Conservation (phyloP, 2,888 invertebrate species). For the Schizotus pectinicornis region DNA sequence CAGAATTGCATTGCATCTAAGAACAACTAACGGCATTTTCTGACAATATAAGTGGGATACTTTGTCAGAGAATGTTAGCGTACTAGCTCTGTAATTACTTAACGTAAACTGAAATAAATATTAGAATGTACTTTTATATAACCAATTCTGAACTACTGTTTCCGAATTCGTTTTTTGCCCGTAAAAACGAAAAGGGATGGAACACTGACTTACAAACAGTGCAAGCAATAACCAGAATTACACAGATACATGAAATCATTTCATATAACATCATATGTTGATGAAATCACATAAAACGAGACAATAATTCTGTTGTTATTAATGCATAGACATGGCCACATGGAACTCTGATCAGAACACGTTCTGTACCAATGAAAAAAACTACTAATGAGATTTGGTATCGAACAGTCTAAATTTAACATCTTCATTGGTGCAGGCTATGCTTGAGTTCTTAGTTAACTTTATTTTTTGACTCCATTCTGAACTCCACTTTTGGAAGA, state of each 20-base stretch:
- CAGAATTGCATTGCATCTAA: constrained; percentile 55
- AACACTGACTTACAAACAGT: constrained; percentile 52
- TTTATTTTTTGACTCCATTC: constrained; percentile 54
- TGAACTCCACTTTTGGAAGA: constrained; percentile 48
- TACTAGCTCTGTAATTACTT: constrained; percentile 31
- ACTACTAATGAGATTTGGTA: constrained; percentile 21
- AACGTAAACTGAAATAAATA: constrained; percentile 23
- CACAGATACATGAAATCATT: constrained; percentile 56
- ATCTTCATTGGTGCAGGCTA: constrained; percentile 49
- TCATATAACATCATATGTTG: constrained; percentile 52
- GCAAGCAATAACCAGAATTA: constrained; percentile 57
- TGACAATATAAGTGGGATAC: constrained; percentile 38
- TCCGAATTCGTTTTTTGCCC: constrained; percentile 57
- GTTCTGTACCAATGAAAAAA: constrained; percentile 50
- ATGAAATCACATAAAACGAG: constrained; percentile 57
- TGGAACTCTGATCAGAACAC: constrained; percentile 49
- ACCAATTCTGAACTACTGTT: constrained; percentile 57
- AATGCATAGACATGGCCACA: constrained; percentile 55
- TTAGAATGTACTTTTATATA: constrained; percentile 11
- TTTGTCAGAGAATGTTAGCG: constrained; percentile 38
- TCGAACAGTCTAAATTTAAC: constrained; percentile 23
- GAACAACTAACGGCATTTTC: constrained; percentile 46
- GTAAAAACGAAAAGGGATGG: constrained; percentile 55
- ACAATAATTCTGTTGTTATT: constrained; percentile 53
- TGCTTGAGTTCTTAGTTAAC: constrained; percentile 40